A percentile compares a stretch with the other conserved stretches of the same genome.
These are phyloP conservation scores for Panonychus citri DNA, from an alignment of 1,140 invertebrate genomes.

Conservation along the genomic window DNA sequence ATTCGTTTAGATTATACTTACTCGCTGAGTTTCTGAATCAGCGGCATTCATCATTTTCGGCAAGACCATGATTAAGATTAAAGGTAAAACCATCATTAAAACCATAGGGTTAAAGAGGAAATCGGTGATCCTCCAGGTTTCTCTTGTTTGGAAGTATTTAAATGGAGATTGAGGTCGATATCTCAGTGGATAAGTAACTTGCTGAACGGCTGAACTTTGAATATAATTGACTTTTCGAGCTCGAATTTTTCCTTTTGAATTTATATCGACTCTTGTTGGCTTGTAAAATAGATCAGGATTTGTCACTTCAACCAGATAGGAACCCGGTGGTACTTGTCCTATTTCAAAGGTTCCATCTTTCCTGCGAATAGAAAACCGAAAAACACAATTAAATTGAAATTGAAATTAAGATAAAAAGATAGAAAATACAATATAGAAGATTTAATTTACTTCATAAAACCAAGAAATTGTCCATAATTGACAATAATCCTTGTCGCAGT, in stretches of 20 bases:
- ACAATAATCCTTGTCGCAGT: constrained; percentile 49
- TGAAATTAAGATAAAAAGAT: not conserved
- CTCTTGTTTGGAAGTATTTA: constrained; percentile 75
- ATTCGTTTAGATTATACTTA: too few relatives aligned
- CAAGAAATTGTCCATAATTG: constrained; percentile 63
- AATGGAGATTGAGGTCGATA: constrained; percentile 55
- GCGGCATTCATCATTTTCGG: constrained; percentile 74
- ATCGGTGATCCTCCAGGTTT: constrained; percentile 84
- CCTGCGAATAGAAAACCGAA: constrained; percentile 22
- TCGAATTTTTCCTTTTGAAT: constrained; percentile 81
- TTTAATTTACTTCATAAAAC: constrained; percentile 40
- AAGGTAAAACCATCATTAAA: constrained; percentile 82
- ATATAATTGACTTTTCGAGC: constrained; percentile 84
- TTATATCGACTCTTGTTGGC: constrained; percentile 76
- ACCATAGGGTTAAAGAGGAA: constrained; percentile 93
- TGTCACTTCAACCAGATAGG: constrained; percentile 76
- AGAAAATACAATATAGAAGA: not conserved
- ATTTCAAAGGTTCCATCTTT: constrained; percentile 82
- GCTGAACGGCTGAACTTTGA: constrained; percentile 51
- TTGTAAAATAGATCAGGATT: constrained; percentile 79
- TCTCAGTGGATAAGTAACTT: constrained; percentile 70
- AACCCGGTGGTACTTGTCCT: constrained; percentile 70
- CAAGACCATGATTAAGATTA: constrained; percentile 68
- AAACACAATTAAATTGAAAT: not conserved
- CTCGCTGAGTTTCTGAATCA: constrained; percentile 74